Evolutionary conservation across 2,113 vertebrate species (phyloP).

Genomic region (Microcebus murinus): DNA sequence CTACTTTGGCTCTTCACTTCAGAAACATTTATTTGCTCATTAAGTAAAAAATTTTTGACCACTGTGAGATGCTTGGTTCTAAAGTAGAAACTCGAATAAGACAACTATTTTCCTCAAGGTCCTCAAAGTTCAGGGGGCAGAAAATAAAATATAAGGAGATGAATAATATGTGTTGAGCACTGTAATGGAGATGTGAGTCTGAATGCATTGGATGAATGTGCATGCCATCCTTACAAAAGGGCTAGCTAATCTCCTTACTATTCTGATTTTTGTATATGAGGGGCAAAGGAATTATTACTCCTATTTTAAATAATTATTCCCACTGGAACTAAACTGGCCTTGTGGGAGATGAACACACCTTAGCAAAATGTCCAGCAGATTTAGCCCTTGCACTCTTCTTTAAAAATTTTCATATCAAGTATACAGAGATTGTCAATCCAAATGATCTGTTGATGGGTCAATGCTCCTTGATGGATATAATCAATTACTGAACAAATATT

Average conservation of each 20-base stretch:
- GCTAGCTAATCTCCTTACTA: neutral
- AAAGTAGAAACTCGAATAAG: neutral
- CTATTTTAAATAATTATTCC: neutral
- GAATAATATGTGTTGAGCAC: neutral
- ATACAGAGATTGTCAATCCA: neutral
- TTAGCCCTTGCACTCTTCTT: neutral
- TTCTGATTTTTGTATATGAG: neutral
- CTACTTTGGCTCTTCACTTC: neutral
- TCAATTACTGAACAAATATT: neutral
- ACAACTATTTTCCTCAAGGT: neutral
- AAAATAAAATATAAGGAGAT: neutral
- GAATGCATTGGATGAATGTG: neutral
- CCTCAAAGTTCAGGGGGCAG: neutral
- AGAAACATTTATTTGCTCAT: neutral
- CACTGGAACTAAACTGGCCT: neutral
- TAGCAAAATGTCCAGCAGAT: neutral
- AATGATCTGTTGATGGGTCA: neutral
- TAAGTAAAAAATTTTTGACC: neutral
- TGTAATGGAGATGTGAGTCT: neutral
- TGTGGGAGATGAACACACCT: neutral
- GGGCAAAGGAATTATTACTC: neutral
- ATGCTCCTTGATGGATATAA: neutral
- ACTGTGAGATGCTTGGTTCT: neutral
- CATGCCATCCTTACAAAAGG: neutral
- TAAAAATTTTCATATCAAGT: neutral